A percentile compares a stretch with the other conserved stretches of the same genome.
Conservation (phyloP, 2,888 invertebrate species). For the Aspidiotus rigidus region DNA sequence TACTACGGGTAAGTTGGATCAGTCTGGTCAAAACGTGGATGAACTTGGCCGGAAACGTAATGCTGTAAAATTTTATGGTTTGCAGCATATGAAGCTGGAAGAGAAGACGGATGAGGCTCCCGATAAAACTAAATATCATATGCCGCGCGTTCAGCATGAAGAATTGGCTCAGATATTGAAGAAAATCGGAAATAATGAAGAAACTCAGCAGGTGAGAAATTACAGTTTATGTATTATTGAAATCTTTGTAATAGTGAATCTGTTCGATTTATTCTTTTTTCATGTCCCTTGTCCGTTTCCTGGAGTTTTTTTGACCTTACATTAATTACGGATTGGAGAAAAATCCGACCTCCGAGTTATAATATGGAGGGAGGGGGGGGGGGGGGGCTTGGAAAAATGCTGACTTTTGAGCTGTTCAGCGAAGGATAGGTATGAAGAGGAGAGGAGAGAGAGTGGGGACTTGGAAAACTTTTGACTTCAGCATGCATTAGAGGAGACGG, state of each 20-base stretch:
- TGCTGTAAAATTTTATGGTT: constrained; percentile 17
- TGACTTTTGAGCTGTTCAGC: too few relatives aligned
- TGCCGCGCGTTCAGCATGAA: constrained; percentile 74
- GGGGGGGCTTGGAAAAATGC: too few relatives aligned
- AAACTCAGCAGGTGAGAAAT: constrained; percentile 52
- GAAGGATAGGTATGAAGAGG: too few relatives aligned
- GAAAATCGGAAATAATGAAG: constrained; percentile 80
- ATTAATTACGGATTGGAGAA: too few relatives aligned
- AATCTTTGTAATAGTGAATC: not conserved
- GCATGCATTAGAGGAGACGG: too few relatives aligned
- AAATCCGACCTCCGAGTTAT: too few relatives aligned
- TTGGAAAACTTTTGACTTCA: too few relatives aligned
- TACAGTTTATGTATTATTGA: not conserved
- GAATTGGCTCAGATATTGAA: constrained; percentile 80
- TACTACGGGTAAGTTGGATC: constrained; percentile 55
- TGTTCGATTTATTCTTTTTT: not conserved
- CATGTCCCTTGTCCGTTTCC: too few relatives aligned
- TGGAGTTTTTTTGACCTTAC: too few relatives aligned
- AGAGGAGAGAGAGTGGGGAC: too few relatives aligned
- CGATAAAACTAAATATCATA: constrained; percentile 43
- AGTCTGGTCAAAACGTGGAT: not conserved
- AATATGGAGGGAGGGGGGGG: too few relatives aligned
- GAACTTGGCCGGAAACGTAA: not conserved
- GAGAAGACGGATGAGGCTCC: constrained; percentile 48
- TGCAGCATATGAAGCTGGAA: constrained; percentile 50